phyloP scores from a whole-genome alignment of 2,888 invertebrate species.

The Uropetala carovei region DNA sequence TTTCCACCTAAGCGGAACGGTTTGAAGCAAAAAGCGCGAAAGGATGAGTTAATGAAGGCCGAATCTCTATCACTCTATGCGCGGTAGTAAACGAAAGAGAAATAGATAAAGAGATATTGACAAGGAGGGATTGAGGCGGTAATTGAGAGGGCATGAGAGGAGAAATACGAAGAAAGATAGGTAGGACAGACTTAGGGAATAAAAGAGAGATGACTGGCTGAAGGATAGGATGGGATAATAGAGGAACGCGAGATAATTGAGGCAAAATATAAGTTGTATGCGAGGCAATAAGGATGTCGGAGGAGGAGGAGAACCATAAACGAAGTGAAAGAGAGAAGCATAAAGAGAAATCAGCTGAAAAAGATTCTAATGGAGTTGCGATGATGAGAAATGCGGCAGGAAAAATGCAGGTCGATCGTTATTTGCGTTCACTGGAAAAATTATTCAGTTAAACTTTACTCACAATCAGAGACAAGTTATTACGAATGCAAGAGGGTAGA shows the following conservation, averaged over 20 bases:
- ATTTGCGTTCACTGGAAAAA: too few species aligned
- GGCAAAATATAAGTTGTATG: neutral
- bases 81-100: neutral
- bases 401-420: too few species aligned
- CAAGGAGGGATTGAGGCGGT: neutral
- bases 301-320: neutral
- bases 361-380: neutral
- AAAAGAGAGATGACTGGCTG: neutral
- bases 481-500: too few species aligned
- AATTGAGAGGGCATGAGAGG: neutral
- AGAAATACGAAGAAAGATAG: neutral
- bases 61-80: neutral
- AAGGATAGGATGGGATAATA: neutral
- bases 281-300: neutral
- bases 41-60: neutral
- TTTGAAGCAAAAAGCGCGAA: neutral
- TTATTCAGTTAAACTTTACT: too few species aligned
- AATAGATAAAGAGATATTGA: neutral
- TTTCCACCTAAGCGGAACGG: conserved; percentile 1
- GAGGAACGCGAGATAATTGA: neutral
- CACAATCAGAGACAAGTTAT: too few species aligned
- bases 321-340: neutral
- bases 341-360: neutral
- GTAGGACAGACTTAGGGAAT: neutral
- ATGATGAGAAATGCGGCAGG: too few species aligned